Conservation (phyloP, 2,888 invertebrate genomes). For the Omphaloscelis lunosa region DNA sequence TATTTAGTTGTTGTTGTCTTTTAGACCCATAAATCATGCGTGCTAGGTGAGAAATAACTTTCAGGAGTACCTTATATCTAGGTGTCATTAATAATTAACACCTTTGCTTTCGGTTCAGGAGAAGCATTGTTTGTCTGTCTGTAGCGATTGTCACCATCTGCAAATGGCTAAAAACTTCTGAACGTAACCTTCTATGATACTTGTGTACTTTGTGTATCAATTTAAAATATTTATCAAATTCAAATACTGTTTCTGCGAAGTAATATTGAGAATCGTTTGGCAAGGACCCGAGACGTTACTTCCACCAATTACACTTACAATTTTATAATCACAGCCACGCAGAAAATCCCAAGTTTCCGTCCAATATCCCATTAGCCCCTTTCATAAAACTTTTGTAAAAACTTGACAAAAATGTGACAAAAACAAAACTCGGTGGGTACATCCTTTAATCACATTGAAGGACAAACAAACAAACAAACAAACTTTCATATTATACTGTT, state of each 20-base stretch:
- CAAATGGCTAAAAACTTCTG: not conserved
- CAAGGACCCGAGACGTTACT: slow-evolving; percentile 20
- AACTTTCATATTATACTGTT: slow-evolving; percentile 68
- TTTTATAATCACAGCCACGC: slow-evolving; percentile 25
- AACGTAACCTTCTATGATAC: not conserved
- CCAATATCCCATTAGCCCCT: slow-evolving; percentile 52
- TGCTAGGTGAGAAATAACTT: not conserved
- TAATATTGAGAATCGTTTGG: slow-evolving; percentile 8
- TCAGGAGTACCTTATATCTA: not conserved
- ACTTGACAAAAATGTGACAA: slow-evolving; percentile 54
- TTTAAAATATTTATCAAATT: not conserved
- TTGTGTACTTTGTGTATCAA: not conserved
- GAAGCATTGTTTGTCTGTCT: not conserved
- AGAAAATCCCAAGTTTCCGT: slow-evolving; percentile 20
- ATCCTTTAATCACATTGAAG: slow-evolving; percentile 65
- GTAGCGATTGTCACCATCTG: not conserved
- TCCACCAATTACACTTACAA: slow-evolving; percentile 36
- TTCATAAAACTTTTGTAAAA: slow-evolving; percentile 45
- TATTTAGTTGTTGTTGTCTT: not conserved
- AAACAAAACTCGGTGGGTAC: slow-evolving; percentile 48
- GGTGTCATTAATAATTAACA: not conserved
- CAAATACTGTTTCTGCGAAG: not conserved
- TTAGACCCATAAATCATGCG: not conserved
- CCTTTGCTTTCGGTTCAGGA: not conserved
- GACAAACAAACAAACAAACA: slow-evolving; percentile 61